Evolutionary conservation across 2,113 vertebrate genomes (phyloP), one percentile per base, ranked within the genome.

Genomic region (Rhabdomys dilectus): DNA sequence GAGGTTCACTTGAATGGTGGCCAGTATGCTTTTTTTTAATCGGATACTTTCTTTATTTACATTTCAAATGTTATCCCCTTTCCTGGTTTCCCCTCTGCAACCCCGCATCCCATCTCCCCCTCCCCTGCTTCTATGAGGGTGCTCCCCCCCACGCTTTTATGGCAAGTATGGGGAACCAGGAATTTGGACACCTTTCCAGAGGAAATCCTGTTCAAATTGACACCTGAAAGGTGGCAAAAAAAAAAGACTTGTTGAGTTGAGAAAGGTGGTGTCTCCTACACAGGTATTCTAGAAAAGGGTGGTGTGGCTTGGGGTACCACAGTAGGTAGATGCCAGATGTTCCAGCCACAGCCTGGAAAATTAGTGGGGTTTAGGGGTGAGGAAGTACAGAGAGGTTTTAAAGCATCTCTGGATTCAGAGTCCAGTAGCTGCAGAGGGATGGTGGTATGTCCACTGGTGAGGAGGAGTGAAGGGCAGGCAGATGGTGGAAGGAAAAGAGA

Each of bases 201-300:
- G 81, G 76, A 68, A 17, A 9, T 60, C 12, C 8, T n/a, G 26
- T 78, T 5, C n/a, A 77, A 90, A 70, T 64, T 24, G 88, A 94
- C 51, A n/a, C 12, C 60, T 75, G 53, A 39, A 77, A 51, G 11
- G 11, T 2, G 26, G 22, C 87, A 58, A 48, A 5, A 1, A 12
- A 12, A 15, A 12, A 6, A 56, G 21, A 5, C 13, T 12, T 24
- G 2, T 86, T 16, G 51, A 45, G 1, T 85, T 13, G 48, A 58
- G 75, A 62, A 21, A 68, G 62, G 29, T 82, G 58, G 21, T 10
- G 1, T 39, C 12, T 31, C 0, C 0, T 7, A 8, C 0, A 5
- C 0, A 5, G 34, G 45, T 15, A 45, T 56, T 19, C 24, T 0
- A 5, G 51, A 34, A 70, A 21, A 51, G 19, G 4, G 7, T 4